These are phyloP conservation scores for Ptiloglossa arizonensis DNA, from an alignment of 1,140 invertebrate species.

Conservation along the genomic window DNA sequence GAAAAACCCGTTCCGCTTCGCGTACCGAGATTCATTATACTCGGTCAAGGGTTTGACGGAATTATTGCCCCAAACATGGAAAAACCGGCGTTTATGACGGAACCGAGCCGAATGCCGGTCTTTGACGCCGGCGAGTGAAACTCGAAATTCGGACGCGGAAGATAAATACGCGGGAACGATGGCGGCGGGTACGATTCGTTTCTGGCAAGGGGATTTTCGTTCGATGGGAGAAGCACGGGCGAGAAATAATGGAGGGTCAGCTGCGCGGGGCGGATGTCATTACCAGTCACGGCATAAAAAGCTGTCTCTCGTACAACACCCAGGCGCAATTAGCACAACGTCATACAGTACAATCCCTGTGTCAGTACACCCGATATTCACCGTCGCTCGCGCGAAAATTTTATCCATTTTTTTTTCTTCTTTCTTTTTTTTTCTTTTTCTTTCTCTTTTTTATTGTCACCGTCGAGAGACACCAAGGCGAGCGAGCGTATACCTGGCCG, in stretches of 20 bases:
- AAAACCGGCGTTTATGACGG: background rate
- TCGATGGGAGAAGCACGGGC: slow-evolving; percentile 62
- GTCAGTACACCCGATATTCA: slow-evolving; percentile 54
- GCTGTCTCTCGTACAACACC: slow-evolving; percentile 57
- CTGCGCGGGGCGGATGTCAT: slow-evolving; percentile 73
- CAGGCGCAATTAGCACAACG: slow-evolving; percentile 59
- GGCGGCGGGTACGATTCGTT: no score
- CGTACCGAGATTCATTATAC: slow-evolving; percentile 22
- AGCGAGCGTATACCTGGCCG: no score
- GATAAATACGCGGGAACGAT: slow-evolving; percentile 42
- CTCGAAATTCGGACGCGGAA: slow-evolving; percentile 43
- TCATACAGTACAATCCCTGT: slow-evolving; percentile 56
- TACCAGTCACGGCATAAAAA: slow-evolving; percentile 74
- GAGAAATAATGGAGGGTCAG: slow-evolving; percentile 76
- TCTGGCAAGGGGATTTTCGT: slow-evolving; percentile 34
- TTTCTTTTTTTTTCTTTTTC: slow-evolving; percentile 23
- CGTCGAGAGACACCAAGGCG: background rate
- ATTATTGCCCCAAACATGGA: background rate
- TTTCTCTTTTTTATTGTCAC: background rate
- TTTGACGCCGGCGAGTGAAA: slow-evolving; percentile 4
- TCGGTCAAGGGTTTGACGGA: slow-evolving; percentile 13
- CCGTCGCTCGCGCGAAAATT: slow-evolving; percentile 42
- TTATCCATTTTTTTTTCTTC: slow-evolving; percentile 37
- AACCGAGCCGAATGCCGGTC: background rate
- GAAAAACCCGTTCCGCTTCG: background rate